These are phyloP conservation scores for Novumbra hubbsi DNA, from an alignment of 2,797 vertebrate genomes.

Conservation along the genomic window DNA sequence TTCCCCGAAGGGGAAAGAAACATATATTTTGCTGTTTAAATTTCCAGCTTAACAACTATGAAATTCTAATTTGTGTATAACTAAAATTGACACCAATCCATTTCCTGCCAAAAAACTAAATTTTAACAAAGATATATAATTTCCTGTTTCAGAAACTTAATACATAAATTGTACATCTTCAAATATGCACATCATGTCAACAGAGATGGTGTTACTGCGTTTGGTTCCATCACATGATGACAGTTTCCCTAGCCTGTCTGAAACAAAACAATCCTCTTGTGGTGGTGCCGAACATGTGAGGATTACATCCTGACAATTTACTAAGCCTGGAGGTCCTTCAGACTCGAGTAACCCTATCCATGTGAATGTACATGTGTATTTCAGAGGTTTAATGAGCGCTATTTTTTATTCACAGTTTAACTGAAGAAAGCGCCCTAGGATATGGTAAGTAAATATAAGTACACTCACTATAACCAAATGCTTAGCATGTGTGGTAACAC, in stretches of 20 bases:
- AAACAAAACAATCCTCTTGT: not conserved
- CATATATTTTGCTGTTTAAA: not conserved
- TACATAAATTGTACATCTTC: not conserved
- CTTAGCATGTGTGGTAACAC: not conserved
- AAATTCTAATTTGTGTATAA: not conserved
- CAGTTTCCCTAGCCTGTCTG: not conserved
- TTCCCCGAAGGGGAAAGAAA: not conserved
- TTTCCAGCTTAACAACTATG: not conserved
- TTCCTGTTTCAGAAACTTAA: no score
- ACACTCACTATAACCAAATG: not conserved
- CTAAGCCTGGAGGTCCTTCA: not conserved
- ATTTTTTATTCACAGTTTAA: slow-evolving; percentile 26
- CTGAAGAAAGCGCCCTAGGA: slow-evolving; percentile 18
- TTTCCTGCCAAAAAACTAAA: not conserved
- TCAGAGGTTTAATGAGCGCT: not conserved
- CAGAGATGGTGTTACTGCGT: not conserved
- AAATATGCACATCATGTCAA: not conserved
- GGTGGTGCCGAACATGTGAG: slow-evolving; percentile 1
- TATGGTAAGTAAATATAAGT: slow-evolving; percentile 13
- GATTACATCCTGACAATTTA: not conserved
- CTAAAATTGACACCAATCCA: not conserved
- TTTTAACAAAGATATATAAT: not conserved
- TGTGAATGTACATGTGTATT: slow-evolving; percentile 4
- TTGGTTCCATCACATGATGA: slow-evolving; percentile 8
- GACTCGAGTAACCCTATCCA: not conserved